Base-by-base conservation (phyloP, 2,888 invertebrate species). In the Thymelicus sylvestris region DNA sequence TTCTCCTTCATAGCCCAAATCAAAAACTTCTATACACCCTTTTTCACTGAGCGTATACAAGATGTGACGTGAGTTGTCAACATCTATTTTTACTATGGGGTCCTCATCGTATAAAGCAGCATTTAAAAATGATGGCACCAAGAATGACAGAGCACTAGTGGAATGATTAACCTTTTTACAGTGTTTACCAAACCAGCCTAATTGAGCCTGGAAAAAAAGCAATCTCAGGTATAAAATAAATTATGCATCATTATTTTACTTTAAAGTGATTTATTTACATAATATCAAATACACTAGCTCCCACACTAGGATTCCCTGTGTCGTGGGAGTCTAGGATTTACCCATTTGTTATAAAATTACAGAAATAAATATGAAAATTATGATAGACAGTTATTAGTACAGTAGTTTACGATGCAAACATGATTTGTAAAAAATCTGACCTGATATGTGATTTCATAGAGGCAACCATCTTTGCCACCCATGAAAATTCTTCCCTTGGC, bases 91-190 rank as follows among this genome's bases (percentile, higher is more conserved):
- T 59, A 96, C 95, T 78, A 99, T 96, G 0, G 98, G 95, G 93
- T 99, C 99, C 81, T 97, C 97, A 86, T 98, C 98, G 86, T 96
- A 95, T 71, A 97, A 95, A n/a, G 96, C 97, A 59, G 97, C 96
- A 88, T 97, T 97, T 10, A 98, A 94, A 87, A 99, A 98, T 47
- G 97, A 97, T 12, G 98, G 98, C 62, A 99, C 96, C 76, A 99
- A 93, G 85, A 97, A 98, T 57, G 98, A 98, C 39, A 99, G 91
- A 6, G 97, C 94, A 76, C 97, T 97, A 72, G 97, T 97, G 0
- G 99, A 98, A 86, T 98, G 98, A 88, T 99, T 99, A 0, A 98
- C 95, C 94, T 98, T 99, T 87, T 97, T 97, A 87, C 98, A 99
- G 77, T 98, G 97, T 88, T 98, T 97, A 24, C 98, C 98, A 90